Evolutionary conservation across 2,888 invertebrate genomes (phyloP).

Genomic region (Drosophila koepferae): DNA sequence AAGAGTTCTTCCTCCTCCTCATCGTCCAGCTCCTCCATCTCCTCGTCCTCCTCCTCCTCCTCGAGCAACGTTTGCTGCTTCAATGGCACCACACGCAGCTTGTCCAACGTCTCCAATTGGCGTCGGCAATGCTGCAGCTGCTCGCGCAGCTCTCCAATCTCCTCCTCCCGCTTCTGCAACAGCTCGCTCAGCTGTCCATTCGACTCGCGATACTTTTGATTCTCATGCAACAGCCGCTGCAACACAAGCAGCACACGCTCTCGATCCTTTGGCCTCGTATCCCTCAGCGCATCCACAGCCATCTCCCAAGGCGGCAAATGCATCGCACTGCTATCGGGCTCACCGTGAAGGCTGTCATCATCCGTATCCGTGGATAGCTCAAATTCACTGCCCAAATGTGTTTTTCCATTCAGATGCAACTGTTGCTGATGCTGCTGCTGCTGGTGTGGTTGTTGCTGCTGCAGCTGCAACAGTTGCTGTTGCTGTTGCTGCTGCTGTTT

Average conservation of each 20-base stretch:
- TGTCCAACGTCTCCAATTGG: conserved; percentile 69
- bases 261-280: conserved; percentile 83
- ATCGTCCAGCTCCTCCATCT: conserved; percentile 37
- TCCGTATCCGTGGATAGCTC: conserved; percentile 91
- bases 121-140: conserved; percentile 82
- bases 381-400: conserved; percentile 87
- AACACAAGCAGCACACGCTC: conserved; percentile 84
- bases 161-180: conserved; percentile 82
- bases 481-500: conserved; percentile 40
- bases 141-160: conserved; percentile 83
- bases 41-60: conserved; percentile 35
- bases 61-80: conserved; percentile 58
- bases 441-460: conserved; percentile 41
- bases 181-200: conserved; percentile 82
- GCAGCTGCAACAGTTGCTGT: conserved; percentile 32
- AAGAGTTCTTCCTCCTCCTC: conserved; percentile 38
- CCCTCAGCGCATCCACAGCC: conserved; percentile 84
- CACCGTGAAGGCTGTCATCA: conserved; percentile 87
- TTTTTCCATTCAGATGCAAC: conserved; percentile 32
- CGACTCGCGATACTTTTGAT: conserved; percentile 82
- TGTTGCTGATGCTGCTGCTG: conserved; percentile 36
- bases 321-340: conserved; percentile 85
- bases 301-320: conserved; percentile 83
- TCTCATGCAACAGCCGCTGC: conserved; percentile 83
- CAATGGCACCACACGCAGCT: conserved; percentile 65